Evolutionary conservation across 2,113 vertebrate species (phyloP).

Genomic region (Chlorodrepanis virens): DNA sequence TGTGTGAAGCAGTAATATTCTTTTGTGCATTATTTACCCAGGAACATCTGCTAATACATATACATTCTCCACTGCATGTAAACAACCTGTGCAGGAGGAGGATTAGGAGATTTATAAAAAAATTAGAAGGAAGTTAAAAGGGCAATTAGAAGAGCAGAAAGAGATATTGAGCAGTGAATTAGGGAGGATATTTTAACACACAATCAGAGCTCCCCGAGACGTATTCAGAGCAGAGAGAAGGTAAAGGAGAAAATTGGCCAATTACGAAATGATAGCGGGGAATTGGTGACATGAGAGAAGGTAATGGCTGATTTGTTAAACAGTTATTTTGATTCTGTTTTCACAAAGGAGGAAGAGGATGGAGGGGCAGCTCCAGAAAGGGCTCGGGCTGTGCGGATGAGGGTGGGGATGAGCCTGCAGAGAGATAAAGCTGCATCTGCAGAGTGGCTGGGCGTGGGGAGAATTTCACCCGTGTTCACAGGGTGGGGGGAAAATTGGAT

Average conservation of each 20-base stretch:
- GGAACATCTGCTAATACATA: constrained; percentile 70
- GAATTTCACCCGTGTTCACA: neutral
- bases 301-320: constrained; percentile 57
- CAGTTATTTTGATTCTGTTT: constrained; percentile 65
- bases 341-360: constrained; percentile 61
- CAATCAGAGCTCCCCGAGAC: constrained; percentile 70
- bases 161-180: constrained; percentile 65
- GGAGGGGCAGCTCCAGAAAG: constrained; percentile 36
- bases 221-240: constrained; percentile 70
- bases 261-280: constrained; percentile 65
- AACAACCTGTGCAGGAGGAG: constrained; percentile 65
- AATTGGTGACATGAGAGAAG: constrained; percentile 65
- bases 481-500: neutral
- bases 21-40: constrained; percentile 69
- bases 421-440: neutral
- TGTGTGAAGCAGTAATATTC: constrained; percentile 28
- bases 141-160: constrained; percentile 74
- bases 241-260: constrained; percentile 75
- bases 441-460: neutral
- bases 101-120: constrained; percentile 59
- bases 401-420: neutral
- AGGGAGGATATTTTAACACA: constrained; percentile 73
- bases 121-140: constrained; percentile 72
- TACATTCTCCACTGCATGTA: constrained; percentile 64
- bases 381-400: neutral